Evolutionary conservation across 1,140 invertebrate species (phyloP), one percentile per base, ranked within the genome.

Genomic region (Acromyrmex echinatior): DNA sequence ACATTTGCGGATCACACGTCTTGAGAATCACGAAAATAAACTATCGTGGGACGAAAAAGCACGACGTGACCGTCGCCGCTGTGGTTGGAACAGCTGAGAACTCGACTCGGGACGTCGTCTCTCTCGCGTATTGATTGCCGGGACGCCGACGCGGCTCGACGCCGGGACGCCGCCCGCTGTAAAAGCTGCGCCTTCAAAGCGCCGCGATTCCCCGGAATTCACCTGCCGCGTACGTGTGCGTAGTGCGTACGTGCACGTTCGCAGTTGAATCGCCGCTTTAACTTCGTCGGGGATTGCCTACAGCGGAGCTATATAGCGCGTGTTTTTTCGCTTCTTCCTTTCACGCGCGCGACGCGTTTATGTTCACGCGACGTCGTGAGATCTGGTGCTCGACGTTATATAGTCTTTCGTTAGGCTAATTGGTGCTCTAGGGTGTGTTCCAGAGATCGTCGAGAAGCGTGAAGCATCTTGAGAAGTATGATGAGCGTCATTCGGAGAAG

Each of bases 41-140:
- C 35, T 49, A n/a, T 45, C 16, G 62, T 16, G 14, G 60, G 31
- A 28, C 10, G 70, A 49, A 28, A 74, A 60, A 16, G 62, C 18
- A 25, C 62, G 18, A 10, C 25, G 28, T 39, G 73, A 58, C 45
- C 49, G 14, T 31, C 18, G 7, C 56, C 35, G 65, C 21, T 31
- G 49, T 12, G 10, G 63, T 62, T n/a, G 49, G 66, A 94, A 93
- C 92, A 93, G 93, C 92, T 93, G 91, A 93, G 90, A 91, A 90
- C 92, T 92, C 74, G 81, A 79, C 25, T 25, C 89, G 91, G 88
- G 82, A 92, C 90, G 74, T 89, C 86, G 92, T 73, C 56, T 71
- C 88, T 82, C 87, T 87, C 87, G 63, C 63, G 93, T 94, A 94
- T 94, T 94, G 94, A 94, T 94, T 94, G 90, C 92, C 79, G 92